phyloP scores from a whole-genome alignment of 2,113 vertebrate species.

The Pseudorectes ferrugineus region DNA sequence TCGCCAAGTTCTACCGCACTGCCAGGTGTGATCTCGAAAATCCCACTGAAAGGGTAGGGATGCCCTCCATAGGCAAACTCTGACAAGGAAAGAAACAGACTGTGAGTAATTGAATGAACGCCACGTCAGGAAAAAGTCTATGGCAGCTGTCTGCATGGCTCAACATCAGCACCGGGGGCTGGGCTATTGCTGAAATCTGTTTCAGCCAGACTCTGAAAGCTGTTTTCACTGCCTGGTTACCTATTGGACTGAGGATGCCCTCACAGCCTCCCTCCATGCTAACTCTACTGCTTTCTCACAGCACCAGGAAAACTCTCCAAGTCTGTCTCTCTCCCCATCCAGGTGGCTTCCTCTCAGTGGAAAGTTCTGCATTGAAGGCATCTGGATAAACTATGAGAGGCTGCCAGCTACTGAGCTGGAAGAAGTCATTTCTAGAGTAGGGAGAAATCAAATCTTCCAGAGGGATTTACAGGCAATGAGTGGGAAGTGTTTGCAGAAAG shows the following conservation, averaged over 20 bases:
- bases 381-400: background rate
- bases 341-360: background rate
- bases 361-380: background rate
- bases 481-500: background rate
- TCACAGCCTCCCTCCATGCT: background rate
- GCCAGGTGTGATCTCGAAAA: conserved; percentile 93
- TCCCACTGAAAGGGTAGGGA: conserved; percentile 92
- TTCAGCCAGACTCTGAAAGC: background rate
- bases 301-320: rapidly evolving
- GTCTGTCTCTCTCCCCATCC: background rate
- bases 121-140: background rate
- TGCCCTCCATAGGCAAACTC: conserved; percentile 95
- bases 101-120: conserved; percentile 22
- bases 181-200: background rate
- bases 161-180: background rate
- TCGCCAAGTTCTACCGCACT: conserved; percentile 88
- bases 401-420: background rate
- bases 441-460: background rate
- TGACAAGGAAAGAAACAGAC: conserved; percentile 66
- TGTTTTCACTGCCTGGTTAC: background rate
- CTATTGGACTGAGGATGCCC: background rate
- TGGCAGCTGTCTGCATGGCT: conserved; percentile 1
- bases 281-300: background rate
- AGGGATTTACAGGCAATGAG: background rate
- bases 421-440: background rate